phyloP scores from a whole-genome alignment of 2,113 vertebrate genomes.

The Merops nubicus region DNA sequence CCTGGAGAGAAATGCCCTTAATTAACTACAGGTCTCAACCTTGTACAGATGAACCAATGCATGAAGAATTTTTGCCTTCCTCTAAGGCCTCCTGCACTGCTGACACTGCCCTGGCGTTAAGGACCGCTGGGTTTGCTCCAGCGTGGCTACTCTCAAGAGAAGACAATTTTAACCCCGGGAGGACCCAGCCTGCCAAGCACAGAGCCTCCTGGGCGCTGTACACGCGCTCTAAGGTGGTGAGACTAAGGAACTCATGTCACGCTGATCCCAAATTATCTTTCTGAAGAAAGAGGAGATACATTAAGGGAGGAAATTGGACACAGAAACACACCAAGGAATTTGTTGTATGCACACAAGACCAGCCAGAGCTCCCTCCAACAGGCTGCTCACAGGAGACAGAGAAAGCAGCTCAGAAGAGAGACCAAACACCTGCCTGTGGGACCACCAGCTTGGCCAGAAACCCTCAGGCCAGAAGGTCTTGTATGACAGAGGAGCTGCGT shows the following conservation, averaged over 20 bases:
- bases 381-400: not conserved
- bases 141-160: not conserved
- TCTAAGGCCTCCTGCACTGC: not conserved
- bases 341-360: not conserved
- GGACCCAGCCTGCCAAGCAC: conserved; percentile 31
- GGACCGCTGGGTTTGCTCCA: not conserved
- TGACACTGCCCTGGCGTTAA: not conserved
- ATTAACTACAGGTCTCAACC: conserved; percentile 5
- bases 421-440: not conserved
- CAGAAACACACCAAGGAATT: conserved; percentile 31
- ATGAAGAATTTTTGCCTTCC: not conserved
- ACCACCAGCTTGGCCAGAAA: not conserved
- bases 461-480: not conserved
- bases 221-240: conserved; percentile 27
- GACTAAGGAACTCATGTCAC: conserved; percentile 48
- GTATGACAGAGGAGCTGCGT: not conserved
- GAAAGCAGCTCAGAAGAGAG: not conserved
- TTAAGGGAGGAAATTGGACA: conserved; percentile 56
- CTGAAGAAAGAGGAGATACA: conserved; percentile 72
- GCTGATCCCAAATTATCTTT: conserved; percentile 64
- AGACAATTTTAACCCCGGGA: conserved; percentile 9
- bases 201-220: not conserved
- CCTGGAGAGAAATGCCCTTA: conserved; percentile 26
- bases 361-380: not conserved
- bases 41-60: not conserved